phyloP scores from a whole-genome alignment of 2,797 vertebrate genomes.

The Rhabdophis nuchalis region DNA sequence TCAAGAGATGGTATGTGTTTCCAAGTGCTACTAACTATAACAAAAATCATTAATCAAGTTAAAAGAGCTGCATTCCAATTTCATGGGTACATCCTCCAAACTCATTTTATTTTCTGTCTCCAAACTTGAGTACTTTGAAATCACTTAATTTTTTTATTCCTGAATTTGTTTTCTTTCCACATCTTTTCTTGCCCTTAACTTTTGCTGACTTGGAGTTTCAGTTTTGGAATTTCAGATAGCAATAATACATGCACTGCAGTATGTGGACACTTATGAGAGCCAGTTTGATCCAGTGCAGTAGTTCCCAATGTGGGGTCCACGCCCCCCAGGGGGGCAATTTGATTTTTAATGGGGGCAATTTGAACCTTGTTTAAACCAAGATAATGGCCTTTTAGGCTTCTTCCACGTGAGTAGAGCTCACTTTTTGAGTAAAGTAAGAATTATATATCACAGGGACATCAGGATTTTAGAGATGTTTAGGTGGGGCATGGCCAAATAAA shows the following conservation, averaged over 20 bases:
- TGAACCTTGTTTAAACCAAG: too few species aligned
- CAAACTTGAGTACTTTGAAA: not conserved
- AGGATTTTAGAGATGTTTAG: too few species aligned
- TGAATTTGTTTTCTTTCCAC: not conserved
- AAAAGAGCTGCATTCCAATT: not conserved
- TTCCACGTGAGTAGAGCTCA: too few species aligned
- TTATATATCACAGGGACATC: too few species aligned
- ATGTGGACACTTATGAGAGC: not conserved
- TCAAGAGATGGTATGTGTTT: slow-evolving; percentile 67
- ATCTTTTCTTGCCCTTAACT: not conserved
- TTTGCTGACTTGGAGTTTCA: not conserved
- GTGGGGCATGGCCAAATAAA: too few species aligned
- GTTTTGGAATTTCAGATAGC: not conserved
- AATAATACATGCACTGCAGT: not conserved
- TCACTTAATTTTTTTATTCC: not conserved
- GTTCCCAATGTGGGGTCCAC: too few species aligned
- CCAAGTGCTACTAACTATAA: not conserved
- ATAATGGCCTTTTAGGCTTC: too few species aligned
- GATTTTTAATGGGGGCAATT: too few species aligned
- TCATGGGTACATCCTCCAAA: not conserved
- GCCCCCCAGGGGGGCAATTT: too few species aligned
- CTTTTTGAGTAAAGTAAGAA: too few species aligned
- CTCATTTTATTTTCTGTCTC: not conserved
- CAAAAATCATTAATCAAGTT: not conserved
- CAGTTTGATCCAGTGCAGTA: not conserved